Conservation (phyloP, 2,113 vertebrate genomes). For the Gallinago media region DNA sequence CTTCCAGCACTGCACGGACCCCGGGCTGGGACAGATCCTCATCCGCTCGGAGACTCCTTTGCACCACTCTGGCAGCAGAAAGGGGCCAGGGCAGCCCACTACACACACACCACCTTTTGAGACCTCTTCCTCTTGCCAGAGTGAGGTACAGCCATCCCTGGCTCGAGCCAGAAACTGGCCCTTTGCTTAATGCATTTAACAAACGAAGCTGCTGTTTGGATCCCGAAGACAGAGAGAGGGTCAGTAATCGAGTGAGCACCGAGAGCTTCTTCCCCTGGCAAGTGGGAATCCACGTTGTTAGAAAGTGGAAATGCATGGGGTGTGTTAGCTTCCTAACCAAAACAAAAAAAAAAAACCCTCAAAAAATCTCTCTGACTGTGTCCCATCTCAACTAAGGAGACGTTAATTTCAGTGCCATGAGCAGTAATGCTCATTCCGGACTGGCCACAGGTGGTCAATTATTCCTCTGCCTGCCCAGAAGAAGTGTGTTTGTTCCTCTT, state of each 20-base stretch:
- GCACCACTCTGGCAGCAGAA: neutral
- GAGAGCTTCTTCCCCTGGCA: neutral
- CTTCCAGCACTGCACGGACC: neutral
- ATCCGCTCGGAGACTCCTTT: neutral
- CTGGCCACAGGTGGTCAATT: slow-evolving; percentile 35
- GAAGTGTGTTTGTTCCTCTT: slow-evolving; percentile 30
- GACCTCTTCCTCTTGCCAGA: neutral
- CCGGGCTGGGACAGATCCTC: neutral
- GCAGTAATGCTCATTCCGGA: neutral
- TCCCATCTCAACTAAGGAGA: neutral
- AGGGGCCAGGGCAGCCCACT: neutral
- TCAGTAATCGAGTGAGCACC: neutral
- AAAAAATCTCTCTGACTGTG: neutral
- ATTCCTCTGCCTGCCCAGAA: slow-evolving; percentile 24
- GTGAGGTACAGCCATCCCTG: neutral
- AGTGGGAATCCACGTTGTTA: neutral
- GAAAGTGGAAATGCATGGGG: neutral
- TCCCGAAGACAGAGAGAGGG: neutral
- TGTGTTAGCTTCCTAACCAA: neutral
- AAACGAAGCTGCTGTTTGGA: neutral
- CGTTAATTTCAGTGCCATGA: neutral
- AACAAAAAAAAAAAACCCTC: neutral
- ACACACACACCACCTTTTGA: neutral
- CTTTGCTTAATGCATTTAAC: neutral
- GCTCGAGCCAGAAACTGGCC: neutral